A percentile compares a stretch with the other conserved stretches of the same genome.
These are phyloP conservation scores for Protobothrops flavoviridis DNA, from an alignment of 2,113 vertebrate genomes.

Conservation along the genomic window DNA sequence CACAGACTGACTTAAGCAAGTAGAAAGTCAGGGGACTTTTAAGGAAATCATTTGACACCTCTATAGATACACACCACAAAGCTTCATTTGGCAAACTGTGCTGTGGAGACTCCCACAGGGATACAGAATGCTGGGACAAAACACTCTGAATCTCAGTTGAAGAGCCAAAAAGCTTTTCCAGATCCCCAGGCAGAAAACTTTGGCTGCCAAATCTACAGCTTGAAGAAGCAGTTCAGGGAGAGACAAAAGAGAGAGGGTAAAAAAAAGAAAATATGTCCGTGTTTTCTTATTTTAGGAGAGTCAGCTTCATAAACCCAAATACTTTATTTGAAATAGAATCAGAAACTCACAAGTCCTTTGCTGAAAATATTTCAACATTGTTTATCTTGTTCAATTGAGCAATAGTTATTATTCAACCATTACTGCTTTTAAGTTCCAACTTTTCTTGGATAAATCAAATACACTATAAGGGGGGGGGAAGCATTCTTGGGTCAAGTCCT, in stretches of 20 bases:
- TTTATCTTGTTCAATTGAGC: conserved; percentile 17
- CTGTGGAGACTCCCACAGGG: conserved; percentile 1
- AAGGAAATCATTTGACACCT: neutral
- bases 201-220: conserved; percentile 27
- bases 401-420: conserved; percentile 4
- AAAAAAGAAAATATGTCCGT: neutral
- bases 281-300: conserved; percentile 27
- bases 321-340: conserved; percentile 17
- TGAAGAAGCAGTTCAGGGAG: neutral
- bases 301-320: neutral
- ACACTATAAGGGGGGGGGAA: conserved; percentile 8
- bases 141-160: conserved; percentile 6
- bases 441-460: conserved; percentile 6
- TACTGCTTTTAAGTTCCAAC: conserved; percentile 24
- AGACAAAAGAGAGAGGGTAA: neutral
- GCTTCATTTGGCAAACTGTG: conserved; percentile 10
- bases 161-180: conserved; percentile 3
- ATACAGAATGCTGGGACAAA: conserved; percentile 25
- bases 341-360: neutral
- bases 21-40: neutral
- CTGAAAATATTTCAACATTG: conserved; percentile 6
- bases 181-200: conserved; percentile 17
- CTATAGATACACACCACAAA: neutral
- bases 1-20: conserved; percentile 4
- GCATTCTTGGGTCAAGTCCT: neutral